Percentiles rank a stretch among this genome's conserved stretches.
Evolutionary conservation across 2,888 invertebrate species (phyloP).

Genomic region (Drosophila borealis): DNA sequence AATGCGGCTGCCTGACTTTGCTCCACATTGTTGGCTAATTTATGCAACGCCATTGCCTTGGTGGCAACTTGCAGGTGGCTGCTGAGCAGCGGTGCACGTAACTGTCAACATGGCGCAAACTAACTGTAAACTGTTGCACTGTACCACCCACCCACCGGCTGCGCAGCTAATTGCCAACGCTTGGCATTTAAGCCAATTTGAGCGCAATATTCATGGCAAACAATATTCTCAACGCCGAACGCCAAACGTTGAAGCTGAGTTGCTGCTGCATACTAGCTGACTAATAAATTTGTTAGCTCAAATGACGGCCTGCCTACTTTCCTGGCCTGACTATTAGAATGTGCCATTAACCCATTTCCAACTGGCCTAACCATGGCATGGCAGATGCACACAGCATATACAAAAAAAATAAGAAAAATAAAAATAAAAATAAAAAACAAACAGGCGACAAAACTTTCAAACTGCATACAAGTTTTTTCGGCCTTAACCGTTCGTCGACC

Average conservation of each 20-base stretch:
- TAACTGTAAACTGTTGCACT: slow-evolving; percentile 71
- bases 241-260: slow-evolving; percentile 11
- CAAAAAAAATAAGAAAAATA: slow-evolving; percentile 13
- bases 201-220: slow-evolving; percentile 54
- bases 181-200: slow-evolving; percentile 74
- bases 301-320: slow-evolving; percentile 64
- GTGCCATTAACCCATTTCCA: slow-evolving; percentile 76
- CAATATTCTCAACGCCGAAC: slow-evolving; percentile 19
- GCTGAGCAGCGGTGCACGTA: slow-evolving; percentile 66
- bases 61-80: slow-evolving; percentile 50
- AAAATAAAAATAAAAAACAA: slow-evolving; percentile 34
- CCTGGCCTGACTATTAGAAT: slow-evolving; percentile 67
- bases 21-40: slow-evolving; percentile 75
- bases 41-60: slow-evolving; percentile 64
- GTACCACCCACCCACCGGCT: slow-evolving; percentile 64
- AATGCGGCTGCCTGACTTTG: slow-evolving; percentile 52
- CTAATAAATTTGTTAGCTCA: slow-evolving; percentile 73
- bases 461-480: slow-evolving; percentile 42
- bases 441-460: slow-evolving; percentile 65
- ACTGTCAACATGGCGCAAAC: slow-evolving; percentile 77
- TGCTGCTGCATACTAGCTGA: slow-evolving; percentile 43
- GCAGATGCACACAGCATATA: slow-evolving; percentile 55
- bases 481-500: slow-evolving; percentile 31
- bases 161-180: slow-evolving; percentile 75
- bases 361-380: slow-evolving; percentile 27